Percentiles rank a stretch among this genome's conserved stretches.
Conservation (phyloP, 2,888 invertebrate species). For the Drosophila fulvimacula region DNA sequence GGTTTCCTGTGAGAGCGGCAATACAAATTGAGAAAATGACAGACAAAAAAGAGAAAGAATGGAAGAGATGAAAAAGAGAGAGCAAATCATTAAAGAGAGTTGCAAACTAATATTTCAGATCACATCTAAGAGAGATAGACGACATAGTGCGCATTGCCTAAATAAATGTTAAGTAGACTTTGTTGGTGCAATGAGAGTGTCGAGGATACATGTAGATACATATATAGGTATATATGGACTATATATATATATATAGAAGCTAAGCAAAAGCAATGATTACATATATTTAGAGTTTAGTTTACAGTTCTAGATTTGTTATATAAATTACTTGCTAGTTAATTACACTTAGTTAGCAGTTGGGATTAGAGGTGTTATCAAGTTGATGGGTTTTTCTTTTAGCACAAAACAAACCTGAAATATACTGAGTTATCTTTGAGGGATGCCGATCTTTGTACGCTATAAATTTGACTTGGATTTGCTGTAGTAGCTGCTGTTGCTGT, state of each 20-base stretch:
- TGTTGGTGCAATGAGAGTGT: slow-evolving; percentile 56
- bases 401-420: slow-evolving; percentile 85
- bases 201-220: slow-evolving; percentile 15
- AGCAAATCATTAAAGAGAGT: slow-evolving; percentile 38
- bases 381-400: slow-evolving; percentile 20
- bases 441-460: slow-evolving; percentile 87
- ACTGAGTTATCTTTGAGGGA: slow-evolving; percentile 86
- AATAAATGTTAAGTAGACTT: slow-evolving; percentile 46
- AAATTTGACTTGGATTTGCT: slow-evolving; percentile 85
- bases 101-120: not conserved
- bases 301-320: slow-evolving; percentile 36
- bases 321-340: slow-evolving; percentile 51
- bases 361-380: slow-evolving; percentile 13
- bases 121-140: slow-evolving; percentile 48
- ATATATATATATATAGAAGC: slow-evolving; percentile 51
- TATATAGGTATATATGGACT: slow-evolving; percentile 14
- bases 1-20: slow-evolving; percentile 73
- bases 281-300: slow-evolving; percentile 20
- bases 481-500: slow-evolving; percentile 69
- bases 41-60: not conserved
- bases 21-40: not conserved
- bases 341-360: slow-evolving; percentile 38
- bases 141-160: slow-evolving; percentile 63
- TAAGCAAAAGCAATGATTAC: slow-evolving; percentile 70
- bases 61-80: slow-evolving; percentile 30